phyloP scores from a whole-genome alignment of 1,140 invertebrate genomes.

The Formica exsecta region DNA sequence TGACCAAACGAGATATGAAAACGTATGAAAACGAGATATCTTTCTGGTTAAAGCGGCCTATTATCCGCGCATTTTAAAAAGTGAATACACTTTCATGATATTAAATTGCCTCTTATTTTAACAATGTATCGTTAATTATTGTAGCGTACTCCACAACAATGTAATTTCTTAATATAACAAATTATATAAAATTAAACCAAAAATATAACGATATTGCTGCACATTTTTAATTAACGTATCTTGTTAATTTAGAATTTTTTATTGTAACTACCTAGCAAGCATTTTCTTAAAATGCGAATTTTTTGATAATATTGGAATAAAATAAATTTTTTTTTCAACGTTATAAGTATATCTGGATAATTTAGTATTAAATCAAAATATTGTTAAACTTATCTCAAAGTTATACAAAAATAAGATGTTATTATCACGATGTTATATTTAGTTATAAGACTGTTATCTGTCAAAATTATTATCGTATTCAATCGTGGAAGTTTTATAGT shows the following conservation, averaged over 20 bases:
- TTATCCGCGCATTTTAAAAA: not conserved
- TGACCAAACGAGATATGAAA: not conserved
- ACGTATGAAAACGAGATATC: not conserved
- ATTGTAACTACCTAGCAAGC: not conserved
- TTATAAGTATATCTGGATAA: not conserved
- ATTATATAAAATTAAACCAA: slow-evolving; percentile 28
- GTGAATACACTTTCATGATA: not conserved
- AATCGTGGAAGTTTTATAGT: not conserved
- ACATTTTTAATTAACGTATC: slow-evolving; percentile 17
- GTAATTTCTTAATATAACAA: slow-evolving; percentile 8
- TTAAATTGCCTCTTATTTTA: slow-evolving; percentile 9
- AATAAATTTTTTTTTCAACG: not conserved
- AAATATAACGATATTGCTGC: not conserved
- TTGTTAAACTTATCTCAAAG: not conserved
- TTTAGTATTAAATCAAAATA: not conserved
- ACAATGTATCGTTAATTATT: slow-evolving; percentile 8
- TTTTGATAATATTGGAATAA: not conserved
- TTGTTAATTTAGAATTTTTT: slow-evolving; percentile 12
- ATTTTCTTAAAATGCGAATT: not conserved
- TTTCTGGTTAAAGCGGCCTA: not conserved
- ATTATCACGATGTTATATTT: not conserved
- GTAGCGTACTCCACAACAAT: not conserved
- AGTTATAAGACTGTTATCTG: not conserved
- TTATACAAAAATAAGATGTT: not conserved
- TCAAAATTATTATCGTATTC: not conserved